Evolutionary conservation across 1,140 invertebrate genomes (phyloP), one percentile per base, ranked within the genome.

Genomic region (Drosophila tropicalis): DNA sequence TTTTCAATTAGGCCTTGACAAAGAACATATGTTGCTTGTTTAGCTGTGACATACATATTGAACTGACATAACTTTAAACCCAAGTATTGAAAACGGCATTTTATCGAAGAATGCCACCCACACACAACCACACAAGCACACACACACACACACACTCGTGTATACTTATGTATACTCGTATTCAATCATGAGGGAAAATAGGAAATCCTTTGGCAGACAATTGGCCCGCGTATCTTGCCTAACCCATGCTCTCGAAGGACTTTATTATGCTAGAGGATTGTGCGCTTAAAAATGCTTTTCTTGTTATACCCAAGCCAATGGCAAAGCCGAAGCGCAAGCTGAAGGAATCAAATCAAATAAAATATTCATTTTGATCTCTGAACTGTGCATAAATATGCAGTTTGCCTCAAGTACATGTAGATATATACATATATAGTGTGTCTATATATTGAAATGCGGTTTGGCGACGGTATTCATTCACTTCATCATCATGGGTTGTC

Each of bases 341-440:
- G 34, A 17, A 76, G 69, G 71, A 86, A 76, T 86, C 79, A 87
- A 86, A 86, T 86, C 72, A 82, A 87, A 86, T 86, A 86, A 86
- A 86, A 87, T 86, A 86, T 86, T 86, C 82, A 86, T 86, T 86
- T 86, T 87, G 82, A 87, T 86, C 82, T 86, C 79, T 86, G 83
- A 86, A 87, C 83, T 86, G 83, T 82, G 79, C 83, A 82, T 82
- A 86, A 86, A 87, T 87, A 86, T 86, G 82, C 76, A 67, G 25
- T 32, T 73, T 64, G 68, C 66, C 69, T 47, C 41, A 29, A 63
- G 40, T 58, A 51, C 17, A 51, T 22, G 44, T 10, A 51, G 15
- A 51, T 19, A 51, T 61, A 70, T 47, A 57, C 67, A 62, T 56
- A 63, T 47, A n/a, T 47, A 65, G 36, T 40, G 60, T 62, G 51